These are phyloP conservation scores for Rhagonycha fulva DNA, from an alignment of 2,888 invertebrate species.

Conservation along the genomic window DNA sequence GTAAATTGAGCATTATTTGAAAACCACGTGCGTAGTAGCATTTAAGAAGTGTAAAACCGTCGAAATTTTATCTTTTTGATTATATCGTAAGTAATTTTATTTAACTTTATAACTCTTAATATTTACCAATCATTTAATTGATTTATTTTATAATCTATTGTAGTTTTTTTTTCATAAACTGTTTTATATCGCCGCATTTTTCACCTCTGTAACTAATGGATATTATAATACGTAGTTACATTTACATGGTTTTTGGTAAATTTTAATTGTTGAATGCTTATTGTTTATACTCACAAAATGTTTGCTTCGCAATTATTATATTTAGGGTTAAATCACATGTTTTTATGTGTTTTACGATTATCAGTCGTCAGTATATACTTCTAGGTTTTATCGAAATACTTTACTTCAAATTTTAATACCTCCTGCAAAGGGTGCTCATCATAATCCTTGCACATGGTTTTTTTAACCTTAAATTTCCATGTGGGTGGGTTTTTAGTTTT, in stretches of 20 bases:
- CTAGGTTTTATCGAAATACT: neutral
- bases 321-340: neutral
- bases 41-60: neutral
- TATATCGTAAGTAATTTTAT: neutral
- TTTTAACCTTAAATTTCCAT: neutral
- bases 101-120: neutral
- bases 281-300: neutral
- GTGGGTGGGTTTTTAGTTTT: no score
- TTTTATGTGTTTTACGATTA: no score
- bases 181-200: neutral
- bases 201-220: neutral
- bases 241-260: neutral
- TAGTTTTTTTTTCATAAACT: neutral
- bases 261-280: neutral
- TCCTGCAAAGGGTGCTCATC: no score
- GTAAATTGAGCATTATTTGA: neutral
- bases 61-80: neutral
- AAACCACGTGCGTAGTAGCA: neutral
- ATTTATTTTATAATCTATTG: neutral
- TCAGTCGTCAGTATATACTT: no score
- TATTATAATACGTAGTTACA: neutral
- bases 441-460: neutral
- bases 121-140: neutral
- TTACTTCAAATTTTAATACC: neutral
- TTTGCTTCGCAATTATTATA: neutral